A percentile compares a stretch with the other conserved stretches of the same genome.
These are phyloP conservation scores for Mamestra configurata DNA, from an alignment of 1,140 invertebrate species.

Conservation along the genomic window DNA sequence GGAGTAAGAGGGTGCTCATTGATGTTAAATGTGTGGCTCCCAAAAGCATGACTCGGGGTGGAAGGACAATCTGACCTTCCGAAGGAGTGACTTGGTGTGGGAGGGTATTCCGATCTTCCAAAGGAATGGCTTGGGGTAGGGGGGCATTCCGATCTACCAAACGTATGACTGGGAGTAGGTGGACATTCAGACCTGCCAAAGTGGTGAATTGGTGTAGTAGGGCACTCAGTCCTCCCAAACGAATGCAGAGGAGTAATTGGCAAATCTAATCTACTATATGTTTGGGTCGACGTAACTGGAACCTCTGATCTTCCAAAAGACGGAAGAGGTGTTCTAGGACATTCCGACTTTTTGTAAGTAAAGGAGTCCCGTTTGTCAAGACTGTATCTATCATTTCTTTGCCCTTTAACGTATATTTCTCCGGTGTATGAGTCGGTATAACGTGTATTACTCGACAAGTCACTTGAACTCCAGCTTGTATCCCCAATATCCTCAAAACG, in stretches of 20 bases:
- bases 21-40: conserved; percentile 60
- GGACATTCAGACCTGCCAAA: conserved; percentile 61
- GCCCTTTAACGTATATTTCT: conserved; percentile 50
- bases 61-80: conserved; percentile 57
- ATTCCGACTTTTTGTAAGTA: conserved; percentile 34
- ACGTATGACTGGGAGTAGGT: conserved; percentile 61
- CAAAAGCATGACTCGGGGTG: conserved; percentile 65
- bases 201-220: conserved; percentile 57
- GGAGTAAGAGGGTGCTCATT: conserved; percentile 60
- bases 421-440: conserved; percentile 51
- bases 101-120: conserved; percentile 61
- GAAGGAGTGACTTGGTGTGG: conserved; percentile 60
- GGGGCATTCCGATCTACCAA: conserved; percentile 60
- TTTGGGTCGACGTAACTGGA: conserved; percentile 49
- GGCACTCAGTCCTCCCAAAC: conserved; percentile 41
- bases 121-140: conserved; percentile 55
- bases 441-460: conserved; percentile 26
- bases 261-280: conserved; percentile 48
- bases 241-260: conserved; percentile 29
- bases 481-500: conserved; percentile 54
- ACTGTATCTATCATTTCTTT: conserved; percentile 59
- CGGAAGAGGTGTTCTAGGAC: conserved; percentile 17
- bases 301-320: conserved; percentile 35
- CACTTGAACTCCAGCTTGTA: conserved; percentile 60
- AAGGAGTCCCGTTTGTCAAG: conserved; percentile 51